phyloP scores from a whole-genome alignment of 2,113 vertebrate genomes.

The Hippotragus niger region DNA sequence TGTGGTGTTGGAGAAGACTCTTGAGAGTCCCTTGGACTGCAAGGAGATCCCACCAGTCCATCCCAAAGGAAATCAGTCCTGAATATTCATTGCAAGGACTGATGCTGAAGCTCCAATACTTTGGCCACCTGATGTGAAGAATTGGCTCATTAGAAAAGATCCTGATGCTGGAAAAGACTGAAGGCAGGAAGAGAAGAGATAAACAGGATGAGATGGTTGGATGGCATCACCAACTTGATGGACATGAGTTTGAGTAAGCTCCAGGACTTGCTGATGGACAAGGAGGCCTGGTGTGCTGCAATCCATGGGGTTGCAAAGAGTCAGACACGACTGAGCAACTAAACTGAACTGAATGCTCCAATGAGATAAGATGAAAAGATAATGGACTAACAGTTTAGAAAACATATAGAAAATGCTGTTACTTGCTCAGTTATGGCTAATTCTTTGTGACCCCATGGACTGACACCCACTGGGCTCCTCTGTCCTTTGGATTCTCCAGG shows the following conservation, averaged over 20 bases:
- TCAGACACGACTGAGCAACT: neutral
- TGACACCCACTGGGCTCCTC: neutral
- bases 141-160: neutral
- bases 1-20: neutral
- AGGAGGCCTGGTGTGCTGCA: neutral
- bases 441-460: neutral
- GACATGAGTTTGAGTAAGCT: neutral
- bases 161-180: neutral
- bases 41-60: neutral
- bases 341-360: neutral
- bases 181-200: neutral
- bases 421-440: neutral
- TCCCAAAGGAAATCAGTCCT: neutral
- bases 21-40: neutral
- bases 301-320: neutral
- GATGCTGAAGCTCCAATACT: neutral
- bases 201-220: neutral
- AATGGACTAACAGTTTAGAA: neutral
- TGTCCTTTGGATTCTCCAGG: neutral
- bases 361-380: neutral
- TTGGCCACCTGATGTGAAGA: neutral
- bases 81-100: neutral
- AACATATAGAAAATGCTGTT: neutral
- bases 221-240: neutral
- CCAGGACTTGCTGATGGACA: neutral